phyloP scores from a whole-genome alignment of 2,888 invertebrate genomes.

The Chromoteleia sp. region DNA sequence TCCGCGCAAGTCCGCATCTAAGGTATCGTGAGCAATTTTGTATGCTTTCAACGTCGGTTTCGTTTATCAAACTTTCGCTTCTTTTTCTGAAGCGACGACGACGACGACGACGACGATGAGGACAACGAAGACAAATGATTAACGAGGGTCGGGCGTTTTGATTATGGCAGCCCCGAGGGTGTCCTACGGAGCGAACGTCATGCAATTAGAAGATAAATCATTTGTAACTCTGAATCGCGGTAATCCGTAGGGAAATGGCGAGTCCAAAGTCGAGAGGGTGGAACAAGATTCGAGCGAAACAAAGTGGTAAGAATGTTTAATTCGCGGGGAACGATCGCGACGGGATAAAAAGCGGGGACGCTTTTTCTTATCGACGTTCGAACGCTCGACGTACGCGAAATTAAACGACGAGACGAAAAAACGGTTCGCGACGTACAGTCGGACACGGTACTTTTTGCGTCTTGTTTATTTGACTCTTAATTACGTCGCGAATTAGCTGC shows the following conservation, averaged over 20 bases:
- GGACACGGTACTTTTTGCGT: neutral
- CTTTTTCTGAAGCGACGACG: slow-evolving; percentile 49
- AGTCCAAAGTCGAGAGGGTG: slow-evolving; percentile 62
- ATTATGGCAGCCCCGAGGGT: slow-evolving; percentile 77
- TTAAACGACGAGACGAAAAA: slow-evolving; percentile 1
- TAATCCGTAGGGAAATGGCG: slow-evolving; percentile 73
- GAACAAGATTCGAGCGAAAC: slow-evolving; percentile 63
- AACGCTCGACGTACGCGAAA: slow-evolving; percentile 4
- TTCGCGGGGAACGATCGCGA: slow-evolving; percentile 43
- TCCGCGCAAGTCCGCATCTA: slow-evolving; percentile 9
- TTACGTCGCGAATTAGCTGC: slow-evolving; percentile 51
- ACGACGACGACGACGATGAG: slow-evolving; percentile 50
- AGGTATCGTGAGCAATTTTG: slow-evolving; percentile 49
- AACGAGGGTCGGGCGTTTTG: slow-evolving; percentile 81
- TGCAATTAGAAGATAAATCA: slow-evolving; percentile 84
- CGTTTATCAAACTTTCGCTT: slow-evolving; percentile 58
- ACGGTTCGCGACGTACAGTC: slow-evolving; percentile 22
- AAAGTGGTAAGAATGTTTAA: slow-evolving; percentile 58
- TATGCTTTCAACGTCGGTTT: slow-evolving; percentile 58
- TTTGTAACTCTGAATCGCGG: slow-evolving; percentile 80
- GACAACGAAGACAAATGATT: slow-evolving; percentile 77
- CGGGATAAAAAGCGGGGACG: too few relatives aligned
- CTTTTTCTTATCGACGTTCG: slow-evolving; percentile 31
- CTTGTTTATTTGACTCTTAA: slow-evolving; percentile 29
- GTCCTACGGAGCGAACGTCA: slow-evolving; percentile 77